These are phyloP conservation scores for Sitta carolinensis DNA, from an alignment of 2,797 vertebrate genomes.

Conservation along the genomic window DNA sequence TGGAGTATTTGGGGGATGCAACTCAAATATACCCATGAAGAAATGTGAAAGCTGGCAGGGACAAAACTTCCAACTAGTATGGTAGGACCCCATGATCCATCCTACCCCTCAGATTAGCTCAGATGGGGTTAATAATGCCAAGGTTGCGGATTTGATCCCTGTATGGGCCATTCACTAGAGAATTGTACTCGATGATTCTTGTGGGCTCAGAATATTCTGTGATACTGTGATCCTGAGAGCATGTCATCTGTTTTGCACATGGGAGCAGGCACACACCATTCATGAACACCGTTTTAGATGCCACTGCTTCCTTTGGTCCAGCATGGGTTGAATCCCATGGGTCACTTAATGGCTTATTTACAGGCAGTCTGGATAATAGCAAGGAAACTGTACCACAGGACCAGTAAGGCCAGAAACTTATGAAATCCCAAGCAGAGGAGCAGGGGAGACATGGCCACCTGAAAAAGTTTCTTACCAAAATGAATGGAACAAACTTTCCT, in stretches of 20 bases:
- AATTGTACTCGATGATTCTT: background rate
- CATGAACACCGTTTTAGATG: background rate
- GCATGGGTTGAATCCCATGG: background rate
- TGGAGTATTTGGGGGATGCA: background rate
- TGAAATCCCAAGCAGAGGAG: background rate
- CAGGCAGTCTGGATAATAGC: background rate
- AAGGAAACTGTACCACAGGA: background rate
- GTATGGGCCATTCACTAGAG: background rate
- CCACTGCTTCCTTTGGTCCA: background rate
- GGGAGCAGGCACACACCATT: background rate
- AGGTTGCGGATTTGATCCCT: background rate
- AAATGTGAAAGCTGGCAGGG: background rate
- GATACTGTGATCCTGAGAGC: background rate
- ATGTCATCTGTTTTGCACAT: accelerated
- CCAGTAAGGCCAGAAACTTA: background rate
- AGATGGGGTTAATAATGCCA: background rate
- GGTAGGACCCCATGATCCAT: background rate
- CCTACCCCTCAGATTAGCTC: no score
- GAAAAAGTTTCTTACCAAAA: background rate
- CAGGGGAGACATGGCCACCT: background rate
- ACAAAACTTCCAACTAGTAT: background rate
- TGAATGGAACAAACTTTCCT: background rate
- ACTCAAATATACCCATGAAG: background rate
- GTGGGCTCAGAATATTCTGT: background rate
- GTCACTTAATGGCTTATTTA: background rate